phyloP scores from a whole-genome alignment of 2,888 invertebrate genomes.

The Xiphydria camelus region DNA sequence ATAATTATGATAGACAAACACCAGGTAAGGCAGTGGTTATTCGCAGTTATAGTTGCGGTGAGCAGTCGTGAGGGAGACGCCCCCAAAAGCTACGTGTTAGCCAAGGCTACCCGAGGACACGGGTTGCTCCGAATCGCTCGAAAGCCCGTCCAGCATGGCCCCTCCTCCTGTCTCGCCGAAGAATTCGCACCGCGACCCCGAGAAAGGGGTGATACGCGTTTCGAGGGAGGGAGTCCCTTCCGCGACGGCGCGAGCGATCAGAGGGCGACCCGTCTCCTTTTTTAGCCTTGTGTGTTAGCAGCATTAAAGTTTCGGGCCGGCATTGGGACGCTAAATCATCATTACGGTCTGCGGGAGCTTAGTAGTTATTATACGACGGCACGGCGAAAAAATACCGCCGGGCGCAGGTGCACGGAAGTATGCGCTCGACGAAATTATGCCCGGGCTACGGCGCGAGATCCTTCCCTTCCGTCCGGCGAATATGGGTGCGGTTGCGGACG shows the following conservation, averaged over 20 bases:
- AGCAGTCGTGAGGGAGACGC: slow-evolving; percentile 57
- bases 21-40: slow-evolving; percentile 59
- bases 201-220: too few species aligned
- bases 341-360: slow-evolving; percentile 45
- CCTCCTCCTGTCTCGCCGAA: too few species aligned
- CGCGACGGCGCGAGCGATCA: background rate
- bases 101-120: slow-evolving; percentile 48
- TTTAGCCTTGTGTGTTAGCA: slow-evolving; percentile 55
- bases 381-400: background rate
- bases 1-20: slow-evolving; percentile 50
- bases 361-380: slow-evolving; percentile 7
- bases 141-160: too few species aligned
- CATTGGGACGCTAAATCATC: slow-evolving; percentile 36
- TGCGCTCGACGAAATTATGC: too few species aligned
- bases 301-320: slow-evolving; percentile 54
- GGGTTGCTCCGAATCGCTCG: too few species aligned
- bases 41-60: slow-evolving; percentile 59
- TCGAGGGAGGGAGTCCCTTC: too few species aligned
- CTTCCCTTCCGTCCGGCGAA: too few species aligned
- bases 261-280: slow-evolving; percentile 29
- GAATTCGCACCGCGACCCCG: too few species aligned
- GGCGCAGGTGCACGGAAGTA: background rate
- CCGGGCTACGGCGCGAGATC: too few species aligned
- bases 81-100: slow-evolving; percentile 59
- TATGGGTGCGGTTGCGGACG: too few species aligned